Conservation (phyloP, 1,140 invertebrate genomes). For the Lepeophtheirus salmonis region DNA sequence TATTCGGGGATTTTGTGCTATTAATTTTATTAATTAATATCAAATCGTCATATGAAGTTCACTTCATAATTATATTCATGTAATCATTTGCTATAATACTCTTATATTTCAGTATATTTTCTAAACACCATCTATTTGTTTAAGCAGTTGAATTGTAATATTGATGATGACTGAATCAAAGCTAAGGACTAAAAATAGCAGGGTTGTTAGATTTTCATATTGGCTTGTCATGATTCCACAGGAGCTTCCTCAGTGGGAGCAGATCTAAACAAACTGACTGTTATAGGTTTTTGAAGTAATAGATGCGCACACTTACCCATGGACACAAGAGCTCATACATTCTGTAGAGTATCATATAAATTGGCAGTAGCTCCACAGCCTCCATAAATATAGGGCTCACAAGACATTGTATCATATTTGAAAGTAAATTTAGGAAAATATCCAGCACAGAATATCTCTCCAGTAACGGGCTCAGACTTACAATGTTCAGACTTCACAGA, state of each 20-base stretch:
- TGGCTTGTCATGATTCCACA: background rate
- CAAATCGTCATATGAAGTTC: too few relatives aligned
- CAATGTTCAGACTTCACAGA: background rate
- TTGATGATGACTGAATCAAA: too few relatives aligned
- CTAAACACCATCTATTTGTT: too few relatives aligned
- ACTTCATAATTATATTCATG: too few relatives aligned
- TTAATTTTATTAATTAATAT: too few relatives aligned
- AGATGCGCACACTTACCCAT: background rate
- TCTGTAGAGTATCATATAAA: slow-evolving; percentile 37
- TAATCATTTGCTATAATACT: too few relatives aligned
- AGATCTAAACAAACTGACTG: background rate
- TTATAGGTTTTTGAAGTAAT: background rate
- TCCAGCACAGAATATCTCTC: slow-evolving; percentile 25
- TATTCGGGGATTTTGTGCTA: too few relatives aligned
- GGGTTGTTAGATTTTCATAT: too few relatives aligned
- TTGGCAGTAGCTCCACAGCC: slow-evolving; percentile 66
- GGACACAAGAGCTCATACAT: slow-evolving; percentile 35
- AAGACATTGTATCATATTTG: slow-evolving; percentile 31
- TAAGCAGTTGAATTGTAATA: too few relatives aligned
- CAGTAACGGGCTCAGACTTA: slow-evolving; percentile 23
- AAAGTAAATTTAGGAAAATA: slow-evolving; percentile 25
- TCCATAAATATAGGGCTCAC: slow-evolving; percentile 63
- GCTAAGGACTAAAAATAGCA: too few relatives aligned
- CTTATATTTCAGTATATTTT: too few relatives aligned
- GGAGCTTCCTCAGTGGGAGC: background rate